phyloP scores from a whole-genome alignment of 2,113 vertebrate species.

The Morone saxatilis region DNA sequence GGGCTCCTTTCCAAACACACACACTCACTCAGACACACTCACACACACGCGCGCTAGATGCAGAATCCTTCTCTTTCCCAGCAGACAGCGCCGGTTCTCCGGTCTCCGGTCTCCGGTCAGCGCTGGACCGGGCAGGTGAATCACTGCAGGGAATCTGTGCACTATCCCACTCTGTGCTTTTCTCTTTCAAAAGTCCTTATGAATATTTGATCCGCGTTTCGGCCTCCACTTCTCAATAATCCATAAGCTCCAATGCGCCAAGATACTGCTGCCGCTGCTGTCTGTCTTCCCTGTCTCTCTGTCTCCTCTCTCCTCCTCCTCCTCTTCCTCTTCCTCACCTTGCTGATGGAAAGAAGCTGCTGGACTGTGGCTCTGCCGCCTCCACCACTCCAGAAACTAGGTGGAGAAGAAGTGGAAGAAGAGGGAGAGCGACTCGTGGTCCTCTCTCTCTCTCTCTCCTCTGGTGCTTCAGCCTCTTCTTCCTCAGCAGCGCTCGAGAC shows the following conservation, averaged over 20 bases:
- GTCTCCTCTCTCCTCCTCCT: conserved; percentile 26
- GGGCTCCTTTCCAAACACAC: conserved; percentile 90
- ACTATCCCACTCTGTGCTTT: conserved; percentile 28
- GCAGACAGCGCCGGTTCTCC: conserved; percentile 41
- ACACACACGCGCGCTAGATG: conserved; percentile 65
- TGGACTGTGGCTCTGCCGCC: conserved; percentile 71
- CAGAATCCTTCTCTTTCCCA: conserved; percentile 68
- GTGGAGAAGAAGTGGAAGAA: neutral
- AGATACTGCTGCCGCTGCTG: conserved; percentile 61
- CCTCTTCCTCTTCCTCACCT: conserved; percentile 65
- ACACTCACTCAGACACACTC: conserved; percentile 71
- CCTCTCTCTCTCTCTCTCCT: conserved; percentile 17
- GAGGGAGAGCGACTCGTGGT: neutral
- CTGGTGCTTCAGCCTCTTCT: conserved; percentile 37
- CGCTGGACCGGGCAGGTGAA: conserved; percentile 58
- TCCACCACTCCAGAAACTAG: conserved; percentile 79
- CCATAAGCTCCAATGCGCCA: conserved; percentile 86
- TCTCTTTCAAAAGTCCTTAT: conserved; percentile 67
- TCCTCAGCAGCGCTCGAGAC: conserved; percentile 43
- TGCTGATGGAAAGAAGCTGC: conserved; percentile 30
- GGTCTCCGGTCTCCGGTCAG: conserved; percentile 35
- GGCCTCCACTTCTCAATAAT: conserved; percentile 78
- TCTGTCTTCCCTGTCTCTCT: conserved; percentile 31
- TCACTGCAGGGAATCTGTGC: conserved; percentile 66
- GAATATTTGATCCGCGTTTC: conserved; percentile 72